Percentiles rank a stretch among this genome's conserved stretches.
Conservation (phyloP, 2,113 vertebrate species). For the Ceyx melanurus region DNA sequence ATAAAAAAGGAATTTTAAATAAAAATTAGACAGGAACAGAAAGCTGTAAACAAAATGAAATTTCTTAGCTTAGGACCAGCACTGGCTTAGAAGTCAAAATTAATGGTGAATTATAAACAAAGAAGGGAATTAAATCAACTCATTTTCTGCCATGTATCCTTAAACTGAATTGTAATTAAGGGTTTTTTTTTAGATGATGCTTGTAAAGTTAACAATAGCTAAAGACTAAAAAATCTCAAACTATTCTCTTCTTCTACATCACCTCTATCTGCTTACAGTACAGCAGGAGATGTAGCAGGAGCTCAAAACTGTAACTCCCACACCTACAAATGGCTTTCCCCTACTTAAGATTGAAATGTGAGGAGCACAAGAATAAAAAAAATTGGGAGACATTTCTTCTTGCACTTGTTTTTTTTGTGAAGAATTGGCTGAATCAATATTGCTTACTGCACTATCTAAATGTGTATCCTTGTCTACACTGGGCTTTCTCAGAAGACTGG, state of each 20-base stretch:
- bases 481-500: background rate
- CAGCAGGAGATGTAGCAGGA: background rate
- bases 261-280: background rate
- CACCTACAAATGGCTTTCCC: background rate
- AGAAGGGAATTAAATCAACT: background rate
- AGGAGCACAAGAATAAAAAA: background rate
- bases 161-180: background rate
- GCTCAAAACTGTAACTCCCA: background rate
- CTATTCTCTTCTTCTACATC: background rate
- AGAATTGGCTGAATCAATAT: constrained; percentile 8
- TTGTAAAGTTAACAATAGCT: background rate
- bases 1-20: background rate
- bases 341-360: background rate
- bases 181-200: too few species aligned
- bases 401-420: background rate
- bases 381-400: background rate
- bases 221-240: background rate
- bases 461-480: background rate
- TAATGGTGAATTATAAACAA: background rate
- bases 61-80: background rate
- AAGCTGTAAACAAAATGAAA: background rate
- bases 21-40: background rate
- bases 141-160: background rate
- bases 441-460: background rate
- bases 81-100: background rate